These are phyloP conservation scores for Trichonephila clavata DNA, from an alignment of 1,140 invertebrate species.

Conservation along the genomic window DNA sequence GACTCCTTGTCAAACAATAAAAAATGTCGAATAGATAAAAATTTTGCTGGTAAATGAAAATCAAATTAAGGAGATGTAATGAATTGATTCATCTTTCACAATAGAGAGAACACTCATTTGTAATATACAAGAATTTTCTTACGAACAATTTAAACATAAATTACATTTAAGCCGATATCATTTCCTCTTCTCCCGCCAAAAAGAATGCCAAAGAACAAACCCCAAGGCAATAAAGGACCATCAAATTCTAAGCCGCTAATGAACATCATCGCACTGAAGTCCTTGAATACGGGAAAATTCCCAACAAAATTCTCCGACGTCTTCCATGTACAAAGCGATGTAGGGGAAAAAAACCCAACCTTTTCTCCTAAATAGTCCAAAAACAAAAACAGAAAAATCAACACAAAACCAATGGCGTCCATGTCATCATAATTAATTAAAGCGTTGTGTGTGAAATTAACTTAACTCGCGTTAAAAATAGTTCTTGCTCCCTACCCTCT, in stretches of 20 bases:
- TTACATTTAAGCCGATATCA: conserved; percentile 6
- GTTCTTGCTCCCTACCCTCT: not conserved
- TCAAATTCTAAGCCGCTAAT: not conserved
- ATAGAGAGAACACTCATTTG: too few species aligned
- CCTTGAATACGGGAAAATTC: not conserved
- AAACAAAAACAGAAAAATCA: conserved; percentile 26
- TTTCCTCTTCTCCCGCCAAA: not conserved
- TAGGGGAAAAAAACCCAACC: not conserved
- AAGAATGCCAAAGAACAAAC: conserved; percentile 32
- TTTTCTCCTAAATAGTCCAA: conserved; percentile 29
- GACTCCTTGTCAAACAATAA: too few species aligned
- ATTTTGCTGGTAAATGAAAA: too few species aligned
- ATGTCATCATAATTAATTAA: conserved; percentile 63
- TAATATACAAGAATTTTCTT: too few species aligned
- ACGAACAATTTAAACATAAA: not conserved
- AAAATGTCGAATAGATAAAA: too few species aligned
- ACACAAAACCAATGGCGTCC: conserved; percentile 17
- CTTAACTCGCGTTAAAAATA: conserved; percentile 61
- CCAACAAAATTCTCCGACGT: not conserved
- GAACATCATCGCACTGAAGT: not conserved
- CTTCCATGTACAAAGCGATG: not conserved
- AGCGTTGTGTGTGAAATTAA: conserved; percentile 51
- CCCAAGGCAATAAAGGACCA: not conserved
- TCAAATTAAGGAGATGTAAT: too few species aligned
- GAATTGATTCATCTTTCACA: too few species aligned